Conservation (phyloP, 2,888 invertebrate species). For the Agrotis segetum region DNA sequence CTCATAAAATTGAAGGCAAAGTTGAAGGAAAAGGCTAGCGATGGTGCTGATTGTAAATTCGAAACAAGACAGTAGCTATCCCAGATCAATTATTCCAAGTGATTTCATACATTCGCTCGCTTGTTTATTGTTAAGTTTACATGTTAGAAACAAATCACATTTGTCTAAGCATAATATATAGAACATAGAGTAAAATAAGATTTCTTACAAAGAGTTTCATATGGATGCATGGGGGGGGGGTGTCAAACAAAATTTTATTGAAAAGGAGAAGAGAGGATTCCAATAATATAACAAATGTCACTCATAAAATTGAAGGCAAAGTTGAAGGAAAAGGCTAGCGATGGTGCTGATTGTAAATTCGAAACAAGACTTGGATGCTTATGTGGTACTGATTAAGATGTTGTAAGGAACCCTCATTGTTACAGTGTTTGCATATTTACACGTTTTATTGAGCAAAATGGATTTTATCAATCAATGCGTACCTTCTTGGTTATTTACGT, state of each 20-base stretch:
- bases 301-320: neutral
- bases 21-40: neutral
- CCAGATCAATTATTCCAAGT: no score
- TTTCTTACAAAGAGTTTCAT: no score
- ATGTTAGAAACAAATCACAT: no score
- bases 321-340: neutral
- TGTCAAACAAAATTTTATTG: no score
- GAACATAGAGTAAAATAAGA: no score
- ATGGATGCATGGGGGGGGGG: no score
- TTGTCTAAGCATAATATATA: no score
- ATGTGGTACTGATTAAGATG: conserved; percentile 22
- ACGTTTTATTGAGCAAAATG: conserved; percentile 46
- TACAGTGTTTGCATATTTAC: conserved; percentile 15
- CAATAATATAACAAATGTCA: no score
- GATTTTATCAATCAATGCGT: neutral
- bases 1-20: neutral
- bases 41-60: conserved; percentile 16
- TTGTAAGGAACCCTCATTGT: conserved; percentile 27
- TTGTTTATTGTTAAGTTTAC: no score
- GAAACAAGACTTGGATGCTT: neutral
- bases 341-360: conserved; percentile 16
- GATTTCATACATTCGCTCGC: no score
- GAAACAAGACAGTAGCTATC: no score
- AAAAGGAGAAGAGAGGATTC: no score
- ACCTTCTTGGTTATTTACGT: conserved; percentile 2